Evolutionary conservation across 2,113 vertebrate genomes (phyloP).

Genomic region (Trichechus manatus): DNA sequence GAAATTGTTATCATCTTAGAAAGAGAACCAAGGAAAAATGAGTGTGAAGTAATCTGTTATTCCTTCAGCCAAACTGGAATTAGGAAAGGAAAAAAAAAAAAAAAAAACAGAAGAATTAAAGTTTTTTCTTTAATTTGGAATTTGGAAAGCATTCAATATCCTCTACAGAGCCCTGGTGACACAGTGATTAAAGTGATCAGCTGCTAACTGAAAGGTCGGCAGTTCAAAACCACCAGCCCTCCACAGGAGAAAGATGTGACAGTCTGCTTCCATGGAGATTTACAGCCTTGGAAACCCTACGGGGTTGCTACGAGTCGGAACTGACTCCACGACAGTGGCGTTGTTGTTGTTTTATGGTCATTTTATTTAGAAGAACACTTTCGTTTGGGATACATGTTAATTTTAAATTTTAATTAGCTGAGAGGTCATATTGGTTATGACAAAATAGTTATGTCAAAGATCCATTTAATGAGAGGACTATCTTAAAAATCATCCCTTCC

Average conservation of each 20-base stretch:
- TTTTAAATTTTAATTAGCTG: slow-evolving; percentile 67
- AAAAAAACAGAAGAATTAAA: neutral
- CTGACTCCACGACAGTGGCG: no score
- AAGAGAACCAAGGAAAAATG: neutral
- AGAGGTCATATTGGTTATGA: slow-evolving; percentile 31
- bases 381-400: slow-evolving; percentile 42
- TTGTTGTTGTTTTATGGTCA: neutral
- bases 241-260: no score
- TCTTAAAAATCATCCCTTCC: slow-evolving; percentile 24
- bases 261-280: no score
- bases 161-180: neutral
- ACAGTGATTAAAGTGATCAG: no score
- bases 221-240: no score
- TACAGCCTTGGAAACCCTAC: no score
- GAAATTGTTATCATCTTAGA: slow-evolving; percentile 7
- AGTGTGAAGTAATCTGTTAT: neutral
- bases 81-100: neutral
- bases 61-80: neutral
- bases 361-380: slow-evolving; percentile 53
- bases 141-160: slow-evolving; percentile 47
- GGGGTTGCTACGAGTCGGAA: no score
- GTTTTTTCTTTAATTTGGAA: slow-evolving; percentile 41
- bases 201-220: no score
- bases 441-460: slow-evolving; percentile 32
- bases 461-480: neutral